Base-by-base conservation (phyloP, 2,888 invertebrate genomes). In the Tetranychus piercei region DNA sequence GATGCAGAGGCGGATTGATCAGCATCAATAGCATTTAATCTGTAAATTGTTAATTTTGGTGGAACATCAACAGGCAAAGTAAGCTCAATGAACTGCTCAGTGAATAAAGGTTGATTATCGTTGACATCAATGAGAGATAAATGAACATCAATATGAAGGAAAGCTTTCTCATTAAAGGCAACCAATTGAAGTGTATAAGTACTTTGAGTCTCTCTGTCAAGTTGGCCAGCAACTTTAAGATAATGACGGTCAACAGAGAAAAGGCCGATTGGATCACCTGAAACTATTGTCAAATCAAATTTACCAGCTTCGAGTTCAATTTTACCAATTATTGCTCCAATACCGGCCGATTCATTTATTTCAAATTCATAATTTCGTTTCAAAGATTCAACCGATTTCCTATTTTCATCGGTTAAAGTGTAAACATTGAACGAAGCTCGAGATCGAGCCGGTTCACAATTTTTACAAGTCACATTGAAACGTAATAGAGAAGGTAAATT, bases 81-180 rank as follows among this genome's bases (percentile, higher is more conserved):
- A 20, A 76, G 43, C 7, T 64, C 89, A 81, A 91, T 90, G 80
- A 88, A 88, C 78, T 89, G 90, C 80, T 88, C 87, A 34, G 88
- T 86, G 82, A 93, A 93, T 77, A 87, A 85, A 5, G 96, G 96
- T 75, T 89, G 87, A 82, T 94, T 94, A 82, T 96, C 95, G 83
- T 96, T 96, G 6, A 92, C 85, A 83, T 96, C 95, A 34, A 34
- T 34, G 34, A 34, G 34, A 34, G 34, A 34, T 34, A 34, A 34
- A 67, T 88, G 83, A 6, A 96, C 86, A 1, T 88, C 88, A 78
- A 96, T 87, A 22, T 55, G 23, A 23, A 72, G 64, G 55, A 73
- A 75, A n/a, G 70, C 43, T 20, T 71, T 44, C 9, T 64, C n/a
- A 18, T 74, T 69, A 15, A 45, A 44, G 8, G 73, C 75, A 67